Percentiles rank a stretch among this genome's conserved stretches.
Conservation (phyloP, 2,113 vertebrate genomes). For the Microtus richardsoni region DNA sequence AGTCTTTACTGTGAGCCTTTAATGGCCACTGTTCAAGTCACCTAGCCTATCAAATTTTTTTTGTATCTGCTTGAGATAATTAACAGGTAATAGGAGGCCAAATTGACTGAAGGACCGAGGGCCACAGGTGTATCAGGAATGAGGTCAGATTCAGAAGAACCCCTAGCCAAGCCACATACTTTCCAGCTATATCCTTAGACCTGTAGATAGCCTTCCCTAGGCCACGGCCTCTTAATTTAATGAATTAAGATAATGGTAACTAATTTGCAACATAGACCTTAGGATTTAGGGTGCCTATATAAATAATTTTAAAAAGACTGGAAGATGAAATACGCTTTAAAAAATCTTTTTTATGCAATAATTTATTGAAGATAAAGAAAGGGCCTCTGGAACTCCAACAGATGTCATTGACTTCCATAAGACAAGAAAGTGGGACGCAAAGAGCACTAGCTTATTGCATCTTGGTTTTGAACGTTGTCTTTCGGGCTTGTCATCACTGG, state of each 20-base stretch:
- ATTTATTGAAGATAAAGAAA: not conserved
- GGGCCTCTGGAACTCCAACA: not conserved
- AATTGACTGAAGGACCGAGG: not conserved
- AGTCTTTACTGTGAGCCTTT: too few species aligned
- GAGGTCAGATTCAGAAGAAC: not conserved
- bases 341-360: not conserved
- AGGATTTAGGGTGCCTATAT: not conserved
- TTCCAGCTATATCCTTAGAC: not conserved
- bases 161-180: not conserved
- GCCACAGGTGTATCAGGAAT: too few species aligned
- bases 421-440: not conserved
- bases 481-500: not conserved
- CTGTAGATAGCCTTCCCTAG: not conserved
- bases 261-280: not conserved
- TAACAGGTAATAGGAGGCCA: not conserved
- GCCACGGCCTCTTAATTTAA: not conserved
- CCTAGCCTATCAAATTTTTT: not conserved
- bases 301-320: not conserved
- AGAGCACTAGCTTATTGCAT: not conserved
- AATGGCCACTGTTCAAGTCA: not conserved
- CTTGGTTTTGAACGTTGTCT: not conserved
- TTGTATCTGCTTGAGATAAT: not conserved
- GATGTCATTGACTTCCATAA: not conserved
- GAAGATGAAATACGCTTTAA: not conserved
- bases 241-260: not conserved